These are phyloP conservation scores for Microplitis deprimator DNA, from an alignment of 2,888 invertebrate genomes.

Conservation along the genomic window DNA sequence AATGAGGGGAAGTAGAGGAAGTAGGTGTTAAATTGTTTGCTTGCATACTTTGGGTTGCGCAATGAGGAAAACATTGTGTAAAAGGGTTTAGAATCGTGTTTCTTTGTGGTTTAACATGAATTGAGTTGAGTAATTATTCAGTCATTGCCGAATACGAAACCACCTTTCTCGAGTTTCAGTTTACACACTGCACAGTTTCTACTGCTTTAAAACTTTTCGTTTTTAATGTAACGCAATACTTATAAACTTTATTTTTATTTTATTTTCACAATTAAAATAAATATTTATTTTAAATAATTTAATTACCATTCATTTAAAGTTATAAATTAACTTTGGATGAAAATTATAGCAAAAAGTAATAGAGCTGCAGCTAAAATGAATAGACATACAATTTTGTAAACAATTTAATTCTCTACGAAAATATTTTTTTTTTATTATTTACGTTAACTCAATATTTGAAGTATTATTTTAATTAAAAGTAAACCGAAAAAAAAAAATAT, in stretches of 20 bases:
- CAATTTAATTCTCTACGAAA: too few relatives aligned
- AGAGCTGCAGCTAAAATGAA: too few relatives aligned
- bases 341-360: too few relatives aligned
- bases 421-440: too few relatives aligned
- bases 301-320: too few relatives aligned
- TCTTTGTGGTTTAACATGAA: slow-evolving; percentile 51
- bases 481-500: too few relatives aligned
- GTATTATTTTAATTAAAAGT: too few relatives aligned
- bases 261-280: not conserved
- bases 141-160: slow-evolving; percentile 50
- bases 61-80: slow-evolving; percentile 37
- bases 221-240: not conserved
- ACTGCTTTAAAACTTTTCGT: slow-evolving; percentile 43
- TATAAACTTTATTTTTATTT: not conserved
- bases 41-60: slow-evolving; percentile 8
- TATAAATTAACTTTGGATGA: too few relatives aligned
- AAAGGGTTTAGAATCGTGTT: slow-evolving; percentile 40
- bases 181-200: slow-evolving; percentile 52
- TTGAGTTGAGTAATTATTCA: slow-evolving; percentile 60
- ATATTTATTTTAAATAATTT: not conserved
- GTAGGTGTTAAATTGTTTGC: slow-evolving; percentile 50
- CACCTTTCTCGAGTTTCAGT: slow-evolving; percentile 49
- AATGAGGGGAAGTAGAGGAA: slow-evolving; percentile 17
- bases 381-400: too few relatives aligned
- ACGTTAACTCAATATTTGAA: too few relatives aligned